Evolutionary conservation across 64 coral and sea anemone genomes (phyloP).

Genomic region (Montipora sp.): DNA sequence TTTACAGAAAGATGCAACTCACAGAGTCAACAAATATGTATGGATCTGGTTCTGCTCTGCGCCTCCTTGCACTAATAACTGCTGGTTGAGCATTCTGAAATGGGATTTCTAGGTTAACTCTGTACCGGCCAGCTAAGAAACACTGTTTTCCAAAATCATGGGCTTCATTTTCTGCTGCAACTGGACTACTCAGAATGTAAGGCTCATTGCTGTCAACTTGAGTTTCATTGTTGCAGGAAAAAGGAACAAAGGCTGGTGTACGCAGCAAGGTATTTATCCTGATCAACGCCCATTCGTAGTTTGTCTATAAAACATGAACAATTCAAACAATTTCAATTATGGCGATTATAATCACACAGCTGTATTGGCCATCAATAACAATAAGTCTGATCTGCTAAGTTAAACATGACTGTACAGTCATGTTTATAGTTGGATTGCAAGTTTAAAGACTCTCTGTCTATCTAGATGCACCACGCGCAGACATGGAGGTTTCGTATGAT

Average conservation of each 20-base stretch:
- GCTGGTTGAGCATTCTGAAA: constrained; percentile 35
- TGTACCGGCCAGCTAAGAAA: constrained; percentile 60
- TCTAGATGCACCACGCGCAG: no score
- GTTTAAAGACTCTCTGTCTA: no score
- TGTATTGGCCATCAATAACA: no score
- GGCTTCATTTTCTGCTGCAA: constrained; percentile 54
- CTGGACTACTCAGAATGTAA: constrained; percentile 12
- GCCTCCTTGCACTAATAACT: neutral
- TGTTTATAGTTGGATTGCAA: no score
- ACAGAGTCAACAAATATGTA: constrained; percentile 68
- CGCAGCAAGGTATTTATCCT: constrained; percentile 58
- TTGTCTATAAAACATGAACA: constrained; percentile 58
- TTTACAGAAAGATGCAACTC: neutral
- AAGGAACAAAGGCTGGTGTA: constrained; percentile 38
- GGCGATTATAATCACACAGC: no score
- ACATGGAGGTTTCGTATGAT: no score
- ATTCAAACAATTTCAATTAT: neutral
- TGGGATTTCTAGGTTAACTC: constrained; percentile 47
- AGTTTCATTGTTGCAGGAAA: constrained; percentile 64
- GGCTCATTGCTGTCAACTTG: constrained; percentile 52
- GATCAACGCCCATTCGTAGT: constrained; percentile 60
- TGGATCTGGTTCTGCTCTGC: constrained; percentile 9
- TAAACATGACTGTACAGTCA: no score
- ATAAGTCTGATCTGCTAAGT: no score
- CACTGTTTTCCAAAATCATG: constrained; percentile 56